A percentile compares a stretch with the other conserved stretches of the same genome.
phyloP scores from a whole-genome alignment of 2,113 vertebrate genomes.

The Brienomyrus longianalis region DNA sequence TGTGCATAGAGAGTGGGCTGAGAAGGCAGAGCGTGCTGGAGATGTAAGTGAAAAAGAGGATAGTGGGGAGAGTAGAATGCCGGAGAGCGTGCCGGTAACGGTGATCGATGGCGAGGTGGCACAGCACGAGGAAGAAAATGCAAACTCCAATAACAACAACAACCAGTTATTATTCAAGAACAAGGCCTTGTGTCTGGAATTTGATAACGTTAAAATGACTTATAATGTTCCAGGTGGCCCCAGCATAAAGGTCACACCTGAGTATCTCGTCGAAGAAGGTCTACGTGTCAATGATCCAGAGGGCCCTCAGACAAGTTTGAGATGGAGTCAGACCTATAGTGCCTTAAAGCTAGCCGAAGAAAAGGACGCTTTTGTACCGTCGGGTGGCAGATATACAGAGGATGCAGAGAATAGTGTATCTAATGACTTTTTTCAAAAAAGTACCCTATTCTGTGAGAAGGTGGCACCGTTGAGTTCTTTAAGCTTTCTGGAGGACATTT shows the following conservation, averaged over 20 bases:
- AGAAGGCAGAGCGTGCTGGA: constrained; percentile 30
- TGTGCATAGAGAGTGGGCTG: constrained; percentile 36
- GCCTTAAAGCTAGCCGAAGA: constrained; percentile 47
- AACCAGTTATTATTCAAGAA: constrained; percentile 21
- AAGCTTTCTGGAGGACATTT: constrained; percentile 60
- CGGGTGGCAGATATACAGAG: constrained; percentile 50
- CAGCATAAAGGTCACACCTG: constrained; percentile 13
- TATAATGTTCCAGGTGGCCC: constrained; percentile 4
- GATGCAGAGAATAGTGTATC: constrained; percentile 35
- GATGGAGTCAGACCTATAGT: constrained; percentile 46
- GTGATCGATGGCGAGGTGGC: constrained; percentile 43
- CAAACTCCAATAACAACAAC: constrained; percentile 61
- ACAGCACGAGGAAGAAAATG: constrained; percentile 29
- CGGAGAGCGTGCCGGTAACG: constrained; percentile 45
- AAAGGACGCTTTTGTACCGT: constrained; percentile 42
- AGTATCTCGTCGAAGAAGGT: constrained; percentile 23
- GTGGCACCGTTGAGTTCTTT: constrained; percentile 40
- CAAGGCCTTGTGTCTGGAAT: constrained; percentile 23
- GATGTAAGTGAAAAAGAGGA: constrained; percentile 27
- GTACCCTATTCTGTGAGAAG: constrained; percentile 13
- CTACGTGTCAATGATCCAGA: neutral
- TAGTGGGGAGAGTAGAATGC: constrained; percentile 19
- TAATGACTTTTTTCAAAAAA: constrained; percentile 29
- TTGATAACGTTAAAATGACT: constrained; percentile 21
- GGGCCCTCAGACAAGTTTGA: constrained; percentile 10